These are phyloP conservation scores for Synergus umbraculus DNA, from an alignment of 2,888 invertebrate genomes.

Conservation along the genomic window DNA sequence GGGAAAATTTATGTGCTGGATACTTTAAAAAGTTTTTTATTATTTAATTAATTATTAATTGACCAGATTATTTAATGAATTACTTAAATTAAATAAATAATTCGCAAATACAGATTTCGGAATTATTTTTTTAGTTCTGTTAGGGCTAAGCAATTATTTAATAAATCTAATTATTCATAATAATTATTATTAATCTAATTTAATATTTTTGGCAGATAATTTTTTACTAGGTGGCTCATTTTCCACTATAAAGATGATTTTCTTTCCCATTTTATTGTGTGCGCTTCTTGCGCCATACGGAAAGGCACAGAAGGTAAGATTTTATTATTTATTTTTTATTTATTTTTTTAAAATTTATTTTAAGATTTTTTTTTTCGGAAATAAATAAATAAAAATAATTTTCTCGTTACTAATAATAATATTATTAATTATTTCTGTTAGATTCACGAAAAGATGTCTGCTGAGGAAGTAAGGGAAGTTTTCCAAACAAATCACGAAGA, in stretches of 20 bases:
- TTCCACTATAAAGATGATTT: neutral
- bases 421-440: constrained; percentile 45
- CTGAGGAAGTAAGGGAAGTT: constrained; percentile 59
- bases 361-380: too few species aligned
- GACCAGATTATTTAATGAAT: too few species aligned
- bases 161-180: too few species aligned
- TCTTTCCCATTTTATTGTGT: neutral
- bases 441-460: constrained; percentile 65
- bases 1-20: too few species aligned
- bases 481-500: constrained; percentile 57
- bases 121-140: too few species aligned
- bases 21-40: too few species aligned
- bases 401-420: neutral
- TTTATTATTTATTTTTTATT: neutral
- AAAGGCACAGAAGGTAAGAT: neutral
- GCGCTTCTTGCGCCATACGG: neutral
- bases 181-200: neutral
- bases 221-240: neutral
- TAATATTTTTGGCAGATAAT: neutral
- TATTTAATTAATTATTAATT: too few species aligned
- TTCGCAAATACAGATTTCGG: too few species aligned
- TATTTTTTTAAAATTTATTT: too few species aligned
- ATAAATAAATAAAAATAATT: too few species aligned
- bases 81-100: too few species aligned
- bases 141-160: too few species aligned